Evolutionary conservation across 2,113 vertebrate genomes (phyloP), one percentile per base, ranked within the genome.

Genomic region (Anthoscopus minutus): DNA sequence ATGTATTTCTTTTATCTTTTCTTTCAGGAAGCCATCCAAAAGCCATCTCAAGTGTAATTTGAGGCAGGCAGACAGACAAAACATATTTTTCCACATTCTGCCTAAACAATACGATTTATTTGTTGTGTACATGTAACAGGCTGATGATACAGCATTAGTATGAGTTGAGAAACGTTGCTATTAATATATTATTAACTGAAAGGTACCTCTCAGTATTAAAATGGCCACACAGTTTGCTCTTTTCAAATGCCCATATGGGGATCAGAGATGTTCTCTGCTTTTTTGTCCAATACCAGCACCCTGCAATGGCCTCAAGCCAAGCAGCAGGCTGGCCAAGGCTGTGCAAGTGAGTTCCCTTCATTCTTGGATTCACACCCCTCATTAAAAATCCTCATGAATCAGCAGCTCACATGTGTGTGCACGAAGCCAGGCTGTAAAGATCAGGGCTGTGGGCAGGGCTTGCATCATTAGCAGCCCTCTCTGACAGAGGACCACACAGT

Each of bases 221-320:
- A 45, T 22, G 64, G 15, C 38, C 51, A 21, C 79, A 28, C 4
- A 13, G 3, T 67, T 86, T 11, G 6, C 17, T 54, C 13, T 44
- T 67, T 62, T n/a, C 11, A 90, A 82, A 56, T 30, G 12, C 4
- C 3, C 13, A 7, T n/a, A n/a, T 51, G 40, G 19, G 23, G 8
- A 44, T 5, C 3, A 74, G 50, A 40, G 27, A 15, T 2, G 13
- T 23, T 12, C 48, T 60, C 50, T 0, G 33, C 21, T 38, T 73
- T 35, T 78, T 16, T 74, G 50, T 42, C 74, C 51, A 81, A 3
- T 21, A 27, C 24, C 31, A 65, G 8, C 0, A 5, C 17, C 57
- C 65, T 1, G 2, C 38, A 65, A 7, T 2, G 78, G 8, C 31
- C 16, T 22, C 23, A 56, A 13, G 42, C 0, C 0, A 51, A 80